phyloP scores from a whole-genome alignment of 2,797 vertebrate species.

The Nasua narica region DNA sequence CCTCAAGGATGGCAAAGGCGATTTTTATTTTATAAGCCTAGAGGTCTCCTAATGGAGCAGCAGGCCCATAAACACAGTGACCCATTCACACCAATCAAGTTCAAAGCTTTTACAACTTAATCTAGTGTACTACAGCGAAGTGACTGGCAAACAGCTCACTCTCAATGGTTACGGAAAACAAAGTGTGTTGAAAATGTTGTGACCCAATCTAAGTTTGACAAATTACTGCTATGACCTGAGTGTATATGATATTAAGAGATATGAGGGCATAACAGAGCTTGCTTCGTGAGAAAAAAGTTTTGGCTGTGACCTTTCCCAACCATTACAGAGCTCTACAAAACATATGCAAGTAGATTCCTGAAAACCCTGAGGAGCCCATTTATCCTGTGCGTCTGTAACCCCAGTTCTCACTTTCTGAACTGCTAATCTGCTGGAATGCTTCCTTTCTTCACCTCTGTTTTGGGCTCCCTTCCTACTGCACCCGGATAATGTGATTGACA shows the following conservation, averaged over 20 bases:
- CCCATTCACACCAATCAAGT: neutral
- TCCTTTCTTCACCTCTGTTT: neutral
- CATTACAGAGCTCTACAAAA: conserved; percentile 32
- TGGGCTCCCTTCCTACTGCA: conserved; percentile 33
- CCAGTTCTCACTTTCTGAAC: conserved; percentile 59
- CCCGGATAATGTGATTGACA: conserved; percentile 72
- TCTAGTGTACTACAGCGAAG: neutral
- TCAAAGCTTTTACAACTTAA: neutral
- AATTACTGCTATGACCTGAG: neutral
- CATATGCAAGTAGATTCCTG: neutral
- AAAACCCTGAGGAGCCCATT: conserved; percentile 43
- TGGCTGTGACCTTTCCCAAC: conserved; percentile 56
- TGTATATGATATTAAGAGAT: conserved; percentile 66
- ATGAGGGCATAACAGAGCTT: conserved; percentile 44
- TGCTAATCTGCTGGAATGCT: conserved; percentile 1
- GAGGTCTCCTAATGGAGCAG: neutral
- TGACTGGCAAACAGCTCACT: neutral
- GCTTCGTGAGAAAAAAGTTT: conserved; percentile 24
- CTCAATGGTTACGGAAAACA: neutral
- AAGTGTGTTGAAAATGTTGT: neutral
- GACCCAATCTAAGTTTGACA: neutral
- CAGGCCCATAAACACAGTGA: neutral
- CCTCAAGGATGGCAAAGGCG: neutral
- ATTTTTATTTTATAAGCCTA: neutral
- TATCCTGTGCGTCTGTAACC: neutral